Evolutionary conservation across 1,140 invertebrate genomes (phyloP).

Genomic region (Heterodera carotae): DNA sequence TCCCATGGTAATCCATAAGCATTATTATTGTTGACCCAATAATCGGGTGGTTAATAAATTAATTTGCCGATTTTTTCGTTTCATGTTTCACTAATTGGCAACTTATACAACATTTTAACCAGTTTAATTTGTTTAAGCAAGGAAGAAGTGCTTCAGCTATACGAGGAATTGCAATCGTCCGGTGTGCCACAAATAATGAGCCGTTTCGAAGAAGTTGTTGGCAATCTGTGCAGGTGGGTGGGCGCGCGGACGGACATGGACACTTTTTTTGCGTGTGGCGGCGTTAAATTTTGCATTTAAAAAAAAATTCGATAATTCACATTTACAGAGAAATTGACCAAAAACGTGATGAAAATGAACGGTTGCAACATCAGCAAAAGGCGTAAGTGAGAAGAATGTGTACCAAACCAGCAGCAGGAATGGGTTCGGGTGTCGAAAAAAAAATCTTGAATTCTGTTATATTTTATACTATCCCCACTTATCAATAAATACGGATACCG

Average conservation of each 20-base stretch:
- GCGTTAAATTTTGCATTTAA: background rate
- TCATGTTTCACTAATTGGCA: conserved; percentile 15
- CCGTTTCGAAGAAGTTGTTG: conserved; percentile 67
- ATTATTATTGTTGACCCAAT: too few relatives aligned
- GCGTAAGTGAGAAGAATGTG: conserved; percentile 63
- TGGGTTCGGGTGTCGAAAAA: too few relatives aligned
- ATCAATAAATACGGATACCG: too few relatives aligned
- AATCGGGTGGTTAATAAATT: too few relatives aligned
- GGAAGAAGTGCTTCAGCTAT: conserved; percentile 67
- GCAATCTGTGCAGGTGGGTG: conserved; percentile 64
- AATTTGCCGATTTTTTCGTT: background rate
- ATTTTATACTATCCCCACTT: too few relatives aligned
- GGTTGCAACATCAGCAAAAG: conserved; percentile 66
- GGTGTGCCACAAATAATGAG: conserved; percentile 66
- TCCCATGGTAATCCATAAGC: conserved; percentile 35
- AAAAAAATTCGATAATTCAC: background rate
- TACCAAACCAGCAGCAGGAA: too few relatives aligned
- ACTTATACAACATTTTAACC: background rate
- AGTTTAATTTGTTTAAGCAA: conserved; percentile 60
- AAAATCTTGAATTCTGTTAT: too few relatives aligned
- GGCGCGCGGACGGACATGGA: too few relatives aligned
- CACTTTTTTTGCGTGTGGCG: too few relatives aligned
- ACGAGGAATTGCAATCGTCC: conserved; percentile 67
- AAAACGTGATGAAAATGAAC: conserved; percentile 66
- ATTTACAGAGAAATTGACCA: conserved; percentile 62